phyloP scores from a whole-genome alignment of 2,888 invertebrate species.

The Cephonodes hylas region DNA sequence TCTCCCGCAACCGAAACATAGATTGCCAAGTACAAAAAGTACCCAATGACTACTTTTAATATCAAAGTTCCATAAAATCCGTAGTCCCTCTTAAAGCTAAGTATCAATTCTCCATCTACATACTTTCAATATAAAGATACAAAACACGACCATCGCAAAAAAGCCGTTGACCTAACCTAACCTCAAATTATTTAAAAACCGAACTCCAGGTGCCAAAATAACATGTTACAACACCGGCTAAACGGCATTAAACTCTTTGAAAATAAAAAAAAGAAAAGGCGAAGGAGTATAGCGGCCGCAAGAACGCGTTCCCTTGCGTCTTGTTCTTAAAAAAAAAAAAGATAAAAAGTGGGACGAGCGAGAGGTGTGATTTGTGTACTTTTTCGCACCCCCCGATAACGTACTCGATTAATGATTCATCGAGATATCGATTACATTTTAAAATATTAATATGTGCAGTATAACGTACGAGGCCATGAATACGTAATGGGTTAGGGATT shows the following conservation, averaged over 20 bases:
- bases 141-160: neutral
- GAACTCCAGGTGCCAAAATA: slow-evolving; percentile 42
- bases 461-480: slow-evolving; percentile 2
- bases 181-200: slow-evolving; percentile 22
- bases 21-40: too few species aligned
- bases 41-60: too few species aligned
- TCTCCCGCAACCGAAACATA: too few species aligned
- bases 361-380: slow-evolving; percentile 76
- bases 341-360: slow-evolving; percentile 44
- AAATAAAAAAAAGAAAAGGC: slow-evolving; percentile 45
- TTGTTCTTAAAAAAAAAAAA: slow-evolving; percentile 48
- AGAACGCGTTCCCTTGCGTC: slow-evolving; percentile 58
- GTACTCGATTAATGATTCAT: slow-evolving; percentile 58
- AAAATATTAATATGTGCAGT: slow-evolving; percentile 31
- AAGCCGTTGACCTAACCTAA: slow-evolving; percentile 2
- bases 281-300: slow-evolving; percentile 35
- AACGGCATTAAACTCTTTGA: slow-evolving; percentile 45
- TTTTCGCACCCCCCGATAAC: slow-evolving; percentile 68
- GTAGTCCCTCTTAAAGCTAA: too few species aligned
- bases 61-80: too few species aligned
- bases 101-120: neutral
- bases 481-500: neutral
- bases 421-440: slow-evolving; percentile 57
- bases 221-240: slow-evolving; percentile 25
- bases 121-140: neutral